Evolutionary conservation across 2,797 vertebrate genomes (phyloP).

Genomic region (Thripadectes ignobilis): DNA sequence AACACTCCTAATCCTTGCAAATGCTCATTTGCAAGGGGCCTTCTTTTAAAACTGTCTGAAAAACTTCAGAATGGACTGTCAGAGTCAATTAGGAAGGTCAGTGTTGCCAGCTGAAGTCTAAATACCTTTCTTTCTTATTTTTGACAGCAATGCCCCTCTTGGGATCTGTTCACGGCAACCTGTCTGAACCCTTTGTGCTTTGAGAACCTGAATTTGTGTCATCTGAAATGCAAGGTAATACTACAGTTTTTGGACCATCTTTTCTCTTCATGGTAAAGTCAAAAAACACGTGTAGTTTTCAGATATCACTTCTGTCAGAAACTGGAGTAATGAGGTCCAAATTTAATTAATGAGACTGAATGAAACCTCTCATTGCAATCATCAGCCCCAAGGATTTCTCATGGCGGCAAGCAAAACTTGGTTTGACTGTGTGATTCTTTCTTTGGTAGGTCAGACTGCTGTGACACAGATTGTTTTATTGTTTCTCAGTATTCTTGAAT

Average conservation of each 20-base stretch:
- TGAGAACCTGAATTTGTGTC: background rate
- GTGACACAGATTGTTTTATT: background rate
- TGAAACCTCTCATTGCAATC: background rate
- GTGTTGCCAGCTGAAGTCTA: background rate
- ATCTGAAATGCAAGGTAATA: background rate
- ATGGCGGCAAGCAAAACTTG: background rate
- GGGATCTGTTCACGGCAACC: background rate
- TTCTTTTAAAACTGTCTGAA: background rate
- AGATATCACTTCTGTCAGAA: background rate
- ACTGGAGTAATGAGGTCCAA: rapidly evolving
- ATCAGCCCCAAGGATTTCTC: background rate
- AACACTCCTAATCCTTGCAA: background rate
- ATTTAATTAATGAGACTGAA: background rate
- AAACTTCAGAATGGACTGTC: background rate
- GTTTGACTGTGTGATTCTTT: background rate
- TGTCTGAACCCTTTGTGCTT: background rate
- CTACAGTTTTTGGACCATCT: background rate
- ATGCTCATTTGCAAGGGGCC: background rate
- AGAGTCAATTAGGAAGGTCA: background rate
- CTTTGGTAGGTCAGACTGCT: background rate
- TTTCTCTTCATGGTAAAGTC: background rate
- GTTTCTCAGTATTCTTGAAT: background rate
- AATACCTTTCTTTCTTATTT: background rate
- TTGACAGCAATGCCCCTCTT: background rate
- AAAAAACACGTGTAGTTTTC: background rate